Percentiles rank a stretch among this genome's conserved stretches.
Evolutionary conservation across 2,113 vertebrate genomes (phyloP).

Genomic region (Agelaius phoeniceus): DNA sequence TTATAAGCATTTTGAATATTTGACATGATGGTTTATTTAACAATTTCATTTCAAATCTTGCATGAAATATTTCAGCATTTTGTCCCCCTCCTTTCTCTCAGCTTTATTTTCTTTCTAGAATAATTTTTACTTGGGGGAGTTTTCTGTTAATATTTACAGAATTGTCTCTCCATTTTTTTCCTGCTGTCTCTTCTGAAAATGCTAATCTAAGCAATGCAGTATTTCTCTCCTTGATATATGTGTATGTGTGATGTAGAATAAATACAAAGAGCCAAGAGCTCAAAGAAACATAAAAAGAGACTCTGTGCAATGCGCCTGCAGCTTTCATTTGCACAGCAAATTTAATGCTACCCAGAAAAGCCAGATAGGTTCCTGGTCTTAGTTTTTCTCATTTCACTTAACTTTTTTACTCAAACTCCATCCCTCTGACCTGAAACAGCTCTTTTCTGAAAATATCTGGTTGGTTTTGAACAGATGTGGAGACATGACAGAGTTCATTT

Average conservation of each 20-base stretch:
- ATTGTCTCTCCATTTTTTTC: not conserved
- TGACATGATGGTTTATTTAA: not conserved
- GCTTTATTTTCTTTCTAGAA: not conserved
- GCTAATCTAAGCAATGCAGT: not conserved
- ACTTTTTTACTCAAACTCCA: not conserved
- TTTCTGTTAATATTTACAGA: not conserved
- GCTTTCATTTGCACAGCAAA: not conserved
- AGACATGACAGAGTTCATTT: slow-evolving; percentile 65
- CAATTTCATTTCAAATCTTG: not conserved
- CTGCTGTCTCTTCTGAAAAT: not conserved
- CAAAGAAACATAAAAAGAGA: not conserved
- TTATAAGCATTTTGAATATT: slow-evolving; percentile 28
- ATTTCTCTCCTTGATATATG: not conserved
- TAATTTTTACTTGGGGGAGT: not conserved
- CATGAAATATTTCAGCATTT: not conserved
- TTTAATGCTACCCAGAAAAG: not conserved
- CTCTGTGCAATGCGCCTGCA: not conserved
- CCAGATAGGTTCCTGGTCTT: not conserved
- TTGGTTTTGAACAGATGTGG: slow-evolving; percentile 63
- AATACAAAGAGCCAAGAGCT: not conserved
- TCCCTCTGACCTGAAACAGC: slow-evolving; percentile 1
- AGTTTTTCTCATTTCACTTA: not conserved
- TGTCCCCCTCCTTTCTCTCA: not conserved
- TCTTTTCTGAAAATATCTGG: slow-evolving; percentile 21
- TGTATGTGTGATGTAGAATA: not conserved